Evolutionary conservation across 30 jellyfish, hydroid and myxozoan genomes (phyloP).

Genomic region (Aurelia sp.): DNA sequence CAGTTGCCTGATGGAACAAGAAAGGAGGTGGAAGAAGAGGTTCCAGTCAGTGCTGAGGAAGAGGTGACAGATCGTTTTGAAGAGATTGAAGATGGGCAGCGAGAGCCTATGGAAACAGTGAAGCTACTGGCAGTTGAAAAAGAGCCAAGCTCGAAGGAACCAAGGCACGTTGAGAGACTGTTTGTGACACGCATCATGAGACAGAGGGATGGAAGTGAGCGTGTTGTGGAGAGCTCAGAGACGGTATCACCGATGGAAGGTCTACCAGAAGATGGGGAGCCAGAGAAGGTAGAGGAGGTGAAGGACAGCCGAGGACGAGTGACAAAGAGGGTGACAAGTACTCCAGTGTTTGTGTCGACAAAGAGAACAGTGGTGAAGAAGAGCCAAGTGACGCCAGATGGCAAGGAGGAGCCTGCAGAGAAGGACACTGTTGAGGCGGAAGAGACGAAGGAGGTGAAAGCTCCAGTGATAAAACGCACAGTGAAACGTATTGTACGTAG

Average conservation of each 20-base stretch:
- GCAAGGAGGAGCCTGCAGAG: conserved; percentile 77
- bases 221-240: conserved; percentile 84
- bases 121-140: neutral
- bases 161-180: conserved; percentile 85
- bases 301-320: conserved; percentile 70
- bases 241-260: conserved; percentile 77
- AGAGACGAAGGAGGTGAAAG: conserved; percentile 56
- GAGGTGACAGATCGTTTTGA: conserved; percentile 22
- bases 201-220: conserved; percentile 81
- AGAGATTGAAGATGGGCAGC: conserved; percentile 25
- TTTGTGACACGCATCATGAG: conserved; percentile 79
- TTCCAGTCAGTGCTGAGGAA: conserved; percentile 64
- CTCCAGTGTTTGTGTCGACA: conserved; percentile 72
- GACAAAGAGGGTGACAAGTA: conserved; percentile 55
- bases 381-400: conserved; percentile 80
- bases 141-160: conserved; percentile 22
- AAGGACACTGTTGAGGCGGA: conserved; percentile 74
- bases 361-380: conserved; percentile 63
- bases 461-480: conserved; percentile 40
- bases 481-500: conserved; percentile 60
- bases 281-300: conserved; percentile 66
- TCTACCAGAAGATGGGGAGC: conserved; percentile 72
- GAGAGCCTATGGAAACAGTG: conserved; percentile 2
- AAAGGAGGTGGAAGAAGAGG: conserved; percentile 87
- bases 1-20: conserved; percentile 83